These are phyloP conservation scores for Lepisosteus osseus DNA, from an alignment of 2,113 vertebrate genomes.

Conservation along the genomic window DNA sequence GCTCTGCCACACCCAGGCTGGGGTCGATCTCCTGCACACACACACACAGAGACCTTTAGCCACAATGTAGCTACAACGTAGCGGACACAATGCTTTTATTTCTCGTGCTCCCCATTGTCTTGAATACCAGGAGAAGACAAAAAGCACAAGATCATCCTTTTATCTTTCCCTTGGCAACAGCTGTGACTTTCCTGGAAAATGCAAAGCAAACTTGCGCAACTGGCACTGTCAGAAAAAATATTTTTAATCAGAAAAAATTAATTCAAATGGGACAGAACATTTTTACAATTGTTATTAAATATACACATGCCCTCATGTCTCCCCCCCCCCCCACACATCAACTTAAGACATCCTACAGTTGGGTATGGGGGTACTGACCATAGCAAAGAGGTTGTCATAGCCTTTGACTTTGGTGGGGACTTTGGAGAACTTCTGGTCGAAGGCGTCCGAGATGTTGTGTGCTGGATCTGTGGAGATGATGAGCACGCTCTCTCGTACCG, in stretches of 20 bases:
- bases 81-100: too few relatives aligned
- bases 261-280: neutral
- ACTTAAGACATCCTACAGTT: neutral
- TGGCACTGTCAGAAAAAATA: too few relatives aligned
- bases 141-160: too few relatives aligned
- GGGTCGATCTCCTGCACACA: slow-evolving; percentile 85
- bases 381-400: slow-evolving; percentile 94
- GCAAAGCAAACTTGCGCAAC: too few relatives aligned
- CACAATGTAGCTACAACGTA: neutral
- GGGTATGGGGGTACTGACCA: slow-evolving; percentile 67
- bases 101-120: too few relatives aligned
- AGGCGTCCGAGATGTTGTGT: slow-evolving; percentile 94
- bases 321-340: too few relatives aligned
- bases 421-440: slow-evolving; percentile 96
- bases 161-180: too few relatives aligned
- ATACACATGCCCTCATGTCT: too few relatives aligned
- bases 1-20: slow-evolving; percentile 87
- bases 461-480: slow-evolving; percentile 96
- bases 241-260: neutral
- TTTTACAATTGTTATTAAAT: too few relatives aligned
- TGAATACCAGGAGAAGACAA: too few relatives aligned
- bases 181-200: too few relatives aligned
- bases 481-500: slow-evolving; percentile 92
- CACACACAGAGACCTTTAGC: slow-evolving; percentile 2
- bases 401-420: slow-evolving; percentile 93